phyloP scores from a whole-genome alignment of 2,113 vertebrate genomes.

The Hippopotamus amphibius region DNA sequence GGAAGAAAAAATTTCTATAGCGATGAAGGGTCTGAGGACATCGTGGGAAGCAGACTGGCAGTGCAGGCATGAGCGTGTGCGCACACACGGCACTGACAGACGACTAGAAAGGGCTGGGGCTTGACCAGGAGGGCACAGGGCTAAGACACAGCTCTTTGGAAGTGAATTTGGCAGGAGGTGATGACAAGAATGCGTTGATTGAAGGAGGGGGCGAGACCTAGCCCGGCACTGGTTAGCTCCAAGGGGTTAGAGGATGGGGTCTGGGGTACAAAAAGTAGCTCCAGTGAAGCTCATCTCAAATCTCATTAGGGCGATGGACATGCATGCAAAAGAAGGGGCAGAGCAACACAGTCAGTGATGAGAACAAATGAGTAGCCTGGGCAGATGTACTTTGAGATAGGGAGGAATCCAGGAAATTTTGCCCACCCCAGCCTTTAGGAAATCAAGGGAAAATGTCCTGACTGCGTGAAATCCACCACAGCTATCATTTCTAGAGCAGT shows the following conservation, averaged over 20 bases:
- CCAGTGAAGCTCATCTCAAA: neutral
- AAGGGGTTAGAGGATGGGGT: neutral
- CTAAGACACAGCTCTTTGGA: neutral
- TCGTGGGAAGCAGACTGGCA: neutral
- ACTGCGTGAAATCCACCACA: accelerated
- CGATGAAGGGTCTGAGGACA: neutral
- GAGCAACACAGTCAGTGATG: no score
- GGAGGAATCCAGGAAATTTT: neutral
- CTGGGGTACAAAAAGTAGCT: neutral
- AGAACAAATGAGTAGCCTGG: neutral
- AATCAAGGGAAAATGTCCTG: neutral
- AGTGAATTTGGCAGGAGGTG: neutral
- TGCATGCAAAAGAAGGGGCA: neutral
- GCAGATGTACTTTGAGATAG: no score
- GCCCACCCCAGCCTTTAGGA: neutral
- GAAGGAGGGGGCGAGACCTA: neutral
- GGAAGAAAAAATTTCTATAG: neutral
- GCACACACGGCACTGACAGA: neutral
- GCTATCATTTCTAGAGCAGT: no score
- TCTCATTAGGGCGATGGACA: neutral
- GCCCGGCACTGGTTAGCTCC: neutral
- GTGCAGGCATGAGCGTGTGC: accelerated
- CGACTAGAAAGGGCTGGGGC: neutral
- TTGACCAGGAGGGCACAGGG: neutral
- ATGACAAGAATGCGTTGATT: accelerated